These are phyloP conservation scores for Apoda limacodes DNA, from an alignment of 2,888 invertebrate genomes.

Conservation along the genomic window DNA sequence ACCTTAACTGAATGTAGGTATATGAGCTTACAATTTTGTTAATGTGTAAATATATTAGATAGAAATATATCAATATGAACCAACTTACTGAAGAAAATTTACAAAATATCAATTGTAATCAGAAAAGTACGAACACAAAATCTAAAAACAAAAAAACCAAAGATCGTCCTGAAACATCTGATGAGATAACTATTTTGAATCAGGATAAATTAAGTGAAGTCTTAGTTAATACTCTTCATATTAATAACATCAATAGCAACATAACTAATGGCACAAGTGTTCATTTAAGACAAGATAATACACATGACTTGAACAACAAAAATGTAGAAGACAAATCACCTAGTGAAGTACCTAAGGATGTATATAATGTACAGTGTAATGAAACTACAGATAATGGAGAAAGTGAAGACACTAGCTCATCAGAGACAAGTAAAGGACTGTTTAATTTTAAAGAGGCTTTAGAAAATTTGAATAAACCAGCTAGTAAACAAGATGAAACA, in stretches of 20 bases:
- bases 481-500: constrained; percentile 25
- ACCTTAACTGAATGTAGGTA: constrained; percentile 36
- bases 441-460: constrained; percentile 30
- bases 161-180: constrained; percentile 51
- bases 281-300: constrained; percentile 40
- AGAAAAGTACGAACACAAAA: constrained; percentile 48
- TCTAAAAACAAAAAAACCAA: constrained; percentile 63
- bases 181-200: constrained; percentile 44
- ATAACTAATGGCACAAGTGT: constrained; percentile 60
- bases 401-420: constrained; percentile 23
- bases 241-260: constrained; percentile 53
- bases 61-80: constrained; percentile 53
- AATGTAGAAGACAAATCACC: constrained; percentile 30
- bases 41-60: constrained; percentile 60
- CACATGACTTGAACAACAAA: constrained; percentile 29
- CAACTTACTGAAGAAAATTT: constrained; percentile 50
- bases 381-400: constrained; percentile 30
- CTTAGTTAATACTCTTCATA: constrained; percentile 54
- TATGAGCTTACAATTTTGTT: constrained; percentile 46
- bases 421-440: constrained; percentile 24
- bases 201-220: constrained; percentile 48
- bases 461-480: constrained; percentile 1
- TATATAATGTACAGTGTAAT: constrained; percentile 58
- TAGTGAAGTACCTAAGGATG: constrained; percentile 33
- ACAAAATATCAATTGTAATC: constrained; percentile 54